Conservation (phyloP, 2,797 vertebrate genomes). For the Avahi laniger region DNA sequence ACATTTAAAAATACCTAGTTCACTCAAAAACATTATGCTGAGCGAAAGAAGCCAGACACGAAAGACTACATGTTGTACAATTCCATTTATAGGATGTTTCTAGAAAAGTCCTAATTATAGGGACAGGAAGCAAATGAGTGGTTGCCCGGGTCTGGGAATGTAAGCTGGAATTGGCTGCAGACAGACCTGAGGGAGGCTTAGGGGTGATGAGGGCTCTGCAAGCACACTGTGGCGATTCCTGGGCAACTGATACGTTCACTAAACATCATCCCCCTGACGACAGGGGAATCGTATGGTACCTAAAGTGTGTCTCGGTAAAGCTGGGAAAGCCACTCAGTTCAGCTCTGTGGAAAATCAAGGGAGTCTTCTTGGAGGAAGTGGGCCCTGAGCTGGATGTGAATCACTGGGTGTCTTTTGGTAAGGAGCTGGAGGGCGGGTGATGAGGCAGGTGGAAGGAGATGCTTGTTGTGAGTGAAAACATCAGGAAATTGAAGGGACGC, state of each 20-base stretch:
- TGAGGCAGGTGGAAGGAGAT: background rate
- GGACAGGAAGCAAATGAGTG: background rate
- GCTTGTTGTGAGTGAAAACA: background rate
- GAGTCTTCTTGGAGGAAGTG: background rate
- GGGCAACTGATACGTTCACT: background rate
- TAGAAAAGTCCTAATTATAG: conserved; percentile 41
- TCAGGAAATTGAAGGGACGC: background rate
- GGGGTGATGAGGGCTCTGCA: background rate
- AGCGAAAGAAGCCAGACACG: conserved; percentile 20
- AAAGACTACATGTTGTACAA: background rate
- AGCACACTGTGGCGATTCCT: background rate
- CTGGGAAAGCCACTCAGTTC: background rate
- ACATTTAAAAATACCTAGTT: conserved; percentile 38
- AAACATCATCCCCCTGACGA: background rate
- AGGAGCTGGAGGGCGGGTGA: background rate
- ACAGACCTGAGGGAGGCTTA: background rate
- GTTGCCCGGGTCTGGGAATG: background rate
- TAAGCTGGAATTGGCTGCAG: background rate
- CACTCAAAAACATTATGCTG: conserved; percentile 1
- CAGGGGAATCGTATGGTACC: background rate
- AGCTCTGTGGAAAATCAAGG: background rate
- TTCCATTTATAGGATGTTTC: conserved; percentile 22
- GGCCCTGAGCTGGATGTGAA: background rate
- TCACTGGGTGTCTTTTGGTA: background rate
- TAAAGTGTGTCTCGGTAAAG: background rate